Evolutionary conservation across 1,140 invertebrate species (phyloP).

Genomic region (Caenorhabditis inopinata): DNA sequence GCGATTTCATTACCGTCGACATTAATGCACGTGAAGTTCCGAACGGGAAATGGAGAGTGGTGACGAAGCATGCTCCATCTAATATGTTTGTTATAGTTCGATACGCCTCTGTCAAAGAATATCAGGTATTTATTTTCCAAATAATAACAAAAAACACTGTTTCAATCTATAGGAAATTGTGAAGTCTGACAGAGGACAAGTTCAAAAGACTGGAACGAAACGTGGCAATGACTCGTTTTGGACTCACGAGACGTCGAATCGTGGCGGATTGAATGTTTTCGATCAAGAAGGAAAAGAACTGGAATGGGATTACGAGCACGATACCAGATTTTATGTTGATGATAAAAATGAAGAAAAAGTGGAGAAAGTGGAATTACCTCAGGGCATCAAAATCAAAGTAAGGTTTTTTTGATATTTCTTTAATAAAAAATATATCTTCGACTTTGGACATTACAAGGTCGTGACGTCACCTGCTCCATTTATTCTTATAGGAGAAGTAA

Average conservation of each 20-base stretch:
- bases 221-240: not conserved
- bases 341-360: slow-evolving; percentile 10
- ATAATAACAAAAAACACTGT: not conserved
- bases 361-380: not conserved
- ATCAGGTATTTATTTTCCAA: slow-evolving; percentile 28
- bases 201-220: not conserved
- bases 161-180: not conserved
- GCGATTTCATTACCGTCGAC: slow-evolving; percentile 54
- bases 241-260: slow-evolving; percentile 45
- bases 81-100: slow-evolving; percentile 53
- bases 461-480: too few relatives aligned
- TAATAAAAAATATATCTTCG: too few relatives aligned
- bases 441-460: too few relatives aligned
- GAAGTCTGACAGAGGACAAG: not conserved
- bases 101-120: slow-evolving; percentile 51
- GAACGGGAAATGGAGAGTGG: slow-evolving; percentile 60
- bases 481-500: too few relatives aligned
- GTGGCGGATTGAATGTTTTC: slow-evolving; percentile 59
- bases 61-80: slow-evolving; percentile 55
- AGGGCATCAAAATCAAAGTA: slow-evolving; percentile 34
- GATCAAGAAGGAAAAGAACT: slow-evolving; percentile 60
- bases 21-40: slow-evolving; percentile 20
- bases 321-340: slow-evolving; percentile 54
- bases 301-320: slow-evolving; percentile 65
- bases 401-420: not conserved